Evolutionary conservation across 2,797 vertebrate species (phyloP).

Genomic region (Eutrigla gurnardus): DNA sequence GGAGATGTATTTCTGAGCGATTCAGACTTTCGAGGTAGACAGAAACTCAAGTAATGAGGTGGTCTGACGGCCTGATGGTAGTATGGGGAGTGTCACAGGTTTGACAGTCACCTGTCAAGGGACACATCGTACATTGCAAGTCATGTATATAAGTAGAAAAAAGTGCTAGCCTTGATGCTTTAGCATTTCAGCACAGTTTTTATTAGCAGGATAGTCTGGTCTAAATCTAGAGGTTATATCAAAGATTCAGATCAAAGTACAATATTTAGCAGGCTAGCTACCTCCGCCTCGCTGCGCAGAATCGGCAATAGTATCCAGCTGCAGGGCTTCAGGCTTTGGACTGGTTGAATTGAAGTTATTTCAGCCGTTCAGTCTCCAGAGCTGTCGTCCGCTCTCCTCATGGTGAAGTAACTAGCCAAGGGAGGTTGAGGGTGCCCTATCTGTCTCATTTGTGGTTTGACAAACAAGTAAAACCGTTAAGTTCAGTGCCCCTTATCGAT

Average conservation of each 20-base stretch:
- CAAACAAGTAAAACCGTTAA: background rate
- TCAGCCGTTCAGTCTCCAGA: background rate
- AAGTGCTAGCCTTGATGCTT: background rate
- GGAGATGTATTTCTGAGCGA: constrained; percentile 12
- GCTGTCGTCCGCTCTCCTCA: background rate
- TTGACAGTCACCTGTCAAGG: background rate
- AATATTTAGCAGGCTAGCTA: background rate
- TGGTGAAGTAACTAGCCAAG: background rate
- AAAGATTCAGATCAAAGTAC: background rate
- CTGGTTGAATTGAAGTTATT: background rate
- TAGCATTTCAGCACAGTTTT: background rate
- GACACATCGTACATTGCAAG: background rate
- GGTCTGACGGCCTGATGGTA: background rate
- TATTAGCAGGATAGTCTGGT: background rate
- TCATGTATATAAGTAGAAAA: background rate
- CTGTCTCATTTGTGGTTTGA: background rate
- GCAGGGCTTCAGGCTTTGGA: background rate
- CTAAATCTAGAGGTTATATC: background rate
- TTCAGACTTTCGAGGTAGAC: constrained; percentile 12
- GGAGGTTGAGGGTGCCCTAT: background rate
- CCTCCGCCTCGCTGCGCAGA: background rate
- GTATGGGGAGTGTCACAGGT: background rate
- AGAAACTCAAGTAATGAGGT: constrained; percentile 18
- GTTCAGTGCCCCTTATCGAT: background rate
- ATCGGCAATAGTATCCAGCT: background rate